Percentiles rank a stretch among this genome's conserved stretches.
Conservation (phyloP, 1,140 invertebrate genomes). For the Cotesia vestalis region DNA sequence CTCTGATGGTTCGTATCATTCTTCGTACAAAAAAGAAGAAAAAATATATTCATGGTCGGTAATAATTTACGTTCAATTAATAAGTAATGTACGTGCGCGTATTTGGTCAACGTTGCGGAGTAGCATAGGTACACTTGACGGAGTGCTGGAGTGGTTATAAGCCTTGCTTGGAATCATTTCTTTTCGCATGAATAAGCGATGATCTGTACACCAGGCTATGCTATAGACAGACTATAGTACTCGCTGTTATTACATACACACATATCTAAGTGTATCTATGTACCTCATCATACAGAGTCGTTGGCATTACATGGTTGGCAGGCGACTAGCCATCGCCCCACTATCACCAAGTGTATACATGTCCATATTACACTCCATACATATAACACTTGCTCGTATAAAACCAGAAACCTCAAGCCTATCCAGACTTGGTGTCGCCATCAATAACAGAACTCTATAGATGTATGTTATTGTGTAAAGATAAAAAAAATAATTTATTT, state of each 20-base stretch:
- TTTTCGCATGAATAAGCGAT: conserved; percentile 58
- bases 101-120: background rate
- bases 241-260: background rate
- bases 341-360: no score
- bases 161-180: conserved; percentile 54
- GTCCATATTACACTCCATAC: no score
- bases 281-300: conserved; percentile 30
- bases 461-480: background rate
- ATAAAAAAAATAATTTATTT: conserved; percentile 9
- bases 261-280: background rate
- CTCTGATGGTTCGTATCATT: no score
- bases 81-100: no score
- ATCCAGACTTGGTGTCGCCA: conserved; percentile 38
- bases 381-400: no score
- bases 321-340: conserved; percentile 1
- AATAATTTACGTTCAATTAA: no score
- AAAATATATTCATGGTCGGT: no score
- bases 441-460: background rate
- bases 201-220: conserved; percentile 27
- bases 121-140: background rate
- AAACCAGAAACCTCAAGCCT: background rate
- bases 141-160: conserved; percentile 10
- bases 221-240: conserved; percentile 5
- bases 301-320: background rate
- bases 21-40: no score